These are phyloP conservation scores for Aspiorhynchus laticeps DNA, from an alignment of 2,113 vertebrate genomes.

Conservation along the genomic window DNA sequence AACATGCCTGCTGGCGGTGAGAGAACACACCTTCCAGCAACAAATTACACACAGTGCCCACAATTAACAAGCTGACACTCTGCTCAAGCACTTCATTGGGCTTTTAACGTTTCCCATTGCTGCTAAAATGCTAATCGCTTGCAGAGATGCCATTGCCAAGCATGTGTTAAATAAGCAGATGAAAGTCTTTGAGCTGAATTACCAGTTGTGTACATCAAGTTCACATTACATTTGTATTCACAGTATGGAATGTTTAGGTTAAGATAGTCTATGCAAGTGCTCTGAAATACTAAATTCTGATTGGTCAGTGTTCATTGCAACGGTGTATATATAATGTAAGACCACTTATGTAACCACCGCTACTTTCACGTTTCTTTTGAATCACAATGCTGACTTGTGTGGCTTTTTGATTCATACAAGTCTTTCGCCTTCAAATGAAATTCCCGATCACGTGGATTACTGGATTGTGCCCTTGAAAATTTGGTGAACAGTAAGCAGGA, in stretches of 20 bases:
- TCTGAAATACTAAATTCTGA: not conserved
- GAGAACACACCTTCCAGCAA: constrained; percentile 60
- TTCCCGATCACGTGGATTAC: not conserved
- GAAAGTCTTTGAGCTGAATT: constrained; percentile 2
- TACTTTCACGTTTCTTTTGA: not conserved
- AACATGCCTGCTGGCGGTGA: constrained; percentile 62
- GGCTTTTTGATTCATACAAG: not conserved
- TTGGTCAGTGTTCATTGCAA: not conserved
- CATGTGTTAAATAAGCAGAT: constrained; percentile 17
- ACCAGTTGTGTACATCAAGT: not conserved
- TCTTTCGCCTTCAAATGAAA: not conserved
- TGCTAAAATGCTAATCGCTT: constrained; percentile 36
- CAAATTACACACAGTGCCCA: constrained; percentile 58
- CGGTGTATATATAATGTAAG: not conserved
- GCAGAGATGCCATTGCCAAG: constrained; percentile 2
- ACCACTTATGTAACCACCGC: not conserved
- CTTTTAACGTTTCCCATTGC: constrained; percentile 54
- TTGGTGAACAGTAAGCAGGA: too few species aligned
- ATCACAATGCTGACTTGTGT: not conserved
- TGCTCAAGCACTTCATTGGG: constrained; percentile 65
- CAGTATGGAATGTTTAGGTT: not conserved
- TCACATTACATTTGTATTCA: not conserved
- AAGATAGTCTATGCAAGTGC: not conserved
- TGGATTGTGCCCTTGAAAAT: too few species aligned
- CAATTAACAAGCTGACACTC: constrained; percentile 64